Evolutionary conservation across 2,797 vertebrate genomes (phyloP).

Genomic region (Macropus fuliginosus): DNA sequence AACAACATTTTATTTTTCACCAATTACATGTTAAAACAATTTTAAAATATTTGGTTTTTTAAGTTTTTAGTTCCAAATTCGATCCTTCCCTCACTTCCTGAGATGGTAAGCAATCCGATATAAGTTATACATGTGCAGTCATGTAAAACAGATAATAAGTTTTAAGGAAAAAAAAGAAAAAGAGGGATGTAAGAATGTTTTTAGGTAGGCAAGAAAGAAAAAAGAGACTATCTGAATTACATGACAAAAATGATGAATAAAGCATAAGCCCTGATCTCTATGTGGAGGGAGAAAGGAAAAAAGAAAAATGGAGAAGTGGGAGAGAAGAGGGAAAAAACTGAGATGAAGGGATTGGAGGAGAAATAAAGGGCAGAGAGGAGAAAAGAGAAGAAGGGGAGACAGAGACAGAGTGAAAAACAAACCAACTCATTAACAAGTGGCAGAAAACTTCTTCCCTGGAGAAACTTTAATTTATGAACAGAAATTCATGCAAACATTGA

Average conservation of each 20-base stretch:
- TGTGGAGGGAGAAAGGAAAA: background rate
- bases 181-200: background rate
- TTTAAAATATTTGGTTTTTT: background rate
- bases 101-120: background rate
- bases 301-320: background rate
- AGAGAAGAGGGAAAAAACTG: background rate
- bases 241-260: background rate
- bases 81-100: background rate
- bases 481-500: constrained; percentile 20
- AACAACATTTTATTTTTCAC: background rate
- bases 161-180: background rate
- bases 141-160: background rate
- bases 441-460: constrained; percentile 27
- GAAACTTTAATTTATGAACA: constrained; percentile 37
- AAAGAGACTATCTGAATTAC: background rate
- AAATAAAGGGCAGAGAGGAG: background rate
- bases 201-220: background rate
- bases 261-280: background rate
- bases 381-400: background rate
- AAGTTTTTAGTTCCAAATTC: background rate
- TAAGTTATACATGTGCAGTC: background rate
- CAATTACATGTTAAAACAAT: background rate
- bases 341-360: background rate
- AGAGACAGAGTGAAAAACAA: background rate
- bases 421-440: constrained; percentile 11